Base-by-base conservation (phyloP, 2,113 vertebrate species). In the Platichthys flesus region DNA sequence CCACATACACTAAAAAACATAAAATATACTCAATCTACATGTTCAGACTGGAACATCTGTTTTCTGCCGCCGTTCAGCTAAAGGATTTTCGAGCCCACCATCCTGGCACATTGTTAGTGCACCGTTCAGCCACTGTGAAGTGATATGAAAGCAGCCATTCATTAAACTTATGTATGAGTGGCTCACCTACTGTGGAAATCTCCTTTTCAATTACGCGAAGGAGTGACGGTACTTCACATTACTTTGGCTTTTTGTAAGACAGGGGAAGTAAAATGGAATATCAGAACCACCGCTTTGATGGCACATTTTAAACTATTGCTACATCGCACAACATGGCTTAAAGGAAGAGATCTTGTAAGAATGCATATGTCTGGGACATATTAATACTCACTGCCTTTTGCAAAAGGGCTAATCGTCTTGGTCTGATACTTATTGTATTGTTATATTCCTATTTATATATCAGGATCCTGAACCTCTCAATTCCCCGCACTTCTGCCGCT, bases 351-450 rank as follows among this genome's bases (percentile, higher is more conserved):
- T 24, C 31, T 10, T 42, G 61, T 45, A n/a, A 9, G 75, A 79
- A 20, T 60, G 37, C 40, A 77, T 69, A 5, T 24, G 12, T 55
- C 64, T 73, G 54, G 28, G 20, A 51, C 9, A 24, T 67, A 55
- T 74, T 54, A n/a, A 57, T 63, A 47, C 69, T 78, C 64, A 64
- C 52, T 47, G 14, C 9, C 16, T 54, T 3, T 51, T 55, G 31
- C 28, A 51, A 77, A 55, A 26, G 0, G 18, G 13, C 16, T 64
- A 9, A 40, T 71, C 4, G 51, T 23, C 1, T 49, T n/a, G 5
- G 70, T 24, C 23, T 67, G 10, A 5, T 42, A 59, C 37, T 68
- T 7, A 21, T 12, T 72, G 7, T 7, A 21, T 12, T 72, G 7
- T 61, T 28, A 56, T 40, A 21, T 71, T 52, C 13, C 40, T 51